Conservation (phyloP, 2,888 invertebrate species). For the Chymomyza fuscimana region DNA sequence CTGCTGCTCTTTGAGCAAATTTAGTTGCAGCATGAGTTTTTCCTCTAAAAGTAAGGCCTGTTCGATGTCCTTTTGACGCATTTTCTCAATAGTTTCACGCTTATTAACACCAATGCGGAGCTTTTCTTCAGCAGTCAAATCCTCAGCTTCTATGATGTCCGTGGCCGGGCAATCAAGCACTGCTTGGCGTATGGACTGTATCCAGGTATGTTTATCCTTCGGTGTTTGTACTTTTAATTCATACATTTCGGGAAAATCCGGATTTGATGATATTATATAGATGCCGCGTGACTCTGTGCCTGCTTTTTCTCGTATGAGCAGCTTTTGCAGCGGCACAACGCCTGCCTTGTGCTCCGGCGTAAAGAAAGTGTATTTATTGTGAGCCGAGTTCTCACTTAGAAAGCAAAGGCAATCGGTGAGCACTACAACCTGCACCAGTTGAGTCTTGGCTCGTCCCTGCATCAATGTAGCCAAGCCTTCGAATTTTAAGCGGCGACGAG, state of each 20-base stretch:
- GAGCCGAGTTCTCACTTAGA: conserved; percentile 93
- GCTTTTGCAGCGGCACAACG: conserved; percentile 93
- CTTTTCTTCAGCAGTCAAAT: conserved; percentile 88
- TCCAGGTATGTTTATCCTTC: conserved; percentile 94
- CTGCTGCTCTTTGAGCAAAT: conserved; percentile 82
- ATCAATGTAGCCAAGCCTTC: conserved; percentile 94
- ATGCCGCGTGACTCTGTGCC: conserved; percentile 93
- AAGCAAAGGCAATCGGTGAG: conserved; percentile 95
- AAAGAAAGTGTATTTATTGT: conserved; percentile 92
- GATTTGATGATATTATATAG: conserved; percentile 95
- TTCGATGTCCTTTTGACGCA: conserved; percentile 92
- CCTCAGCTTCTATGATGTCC: conserved; percentile 88
- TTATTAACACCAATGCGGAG: conserved; percentile 81
- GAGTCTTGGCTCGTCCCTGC: conserved; percentile 95
- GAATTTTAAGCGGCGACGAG: conserved; percentile 90
- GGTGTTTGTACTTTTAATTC: conserved; percentile 93
- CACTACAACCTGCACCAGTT: conserved; percentile 92
- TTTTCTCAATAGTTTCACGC: conserved; percentile 84
- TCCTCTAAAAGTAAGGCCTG: conserved; percentile 92
- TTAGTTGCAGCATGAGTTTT: conserved; percentile 91
- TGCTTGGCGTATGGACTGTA: conserved; percentile 90
- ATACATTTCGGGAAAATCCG: conserved; percentile 97
- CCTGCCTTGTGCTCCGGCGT: conserved; percentile 97
- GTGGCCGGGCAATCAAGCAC: conserved; percentile 90
- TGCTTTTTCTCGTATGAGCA: conserved; percentile 95